Evolutionary conservation across 2,113 vertebrate species (phyloP).

Genomic region (Nettapus auritus): DNA sequence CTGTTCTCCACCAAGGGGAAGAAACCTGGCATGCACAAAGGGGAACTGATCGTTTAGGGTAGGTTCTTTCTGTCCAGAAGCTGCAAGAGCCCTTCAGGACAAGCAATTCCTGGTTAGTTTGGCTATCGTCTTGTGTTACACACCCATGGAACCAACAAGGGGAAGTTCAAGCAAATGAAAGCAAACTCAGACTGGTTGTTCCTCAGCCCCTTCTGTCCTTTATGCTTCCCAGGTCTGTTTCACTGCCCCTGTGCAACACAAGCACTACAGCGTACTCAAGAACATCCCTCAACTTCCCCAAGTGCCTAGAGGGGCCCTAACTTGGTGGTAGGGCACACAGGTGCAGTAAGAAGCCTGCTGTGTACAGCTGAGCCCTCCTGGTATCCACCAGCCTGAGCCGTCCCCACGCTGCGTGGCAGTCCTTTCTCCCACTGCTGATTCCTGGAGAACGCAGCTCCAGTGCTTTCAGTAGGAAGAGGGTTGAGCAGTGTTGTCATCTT

Average conservation of each 20-base stretch:
- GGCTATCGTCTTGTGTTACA: neutral
- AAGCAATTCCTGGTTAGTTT: neutral
- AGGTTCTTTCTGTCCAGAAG: neutral
- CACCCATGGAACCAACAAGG: neutral
- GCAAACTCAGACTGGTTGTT: neutral
- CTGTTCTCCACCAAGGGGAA: neutral
- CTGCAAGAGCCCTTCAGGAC: neutral
- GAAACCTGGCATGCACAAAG: neutral
- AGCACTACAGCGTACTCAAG: neutral
- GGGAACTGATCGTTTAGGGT: neutral
- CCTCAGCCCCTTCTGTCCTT: neutral
- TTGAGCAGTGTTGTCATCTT: neutral
- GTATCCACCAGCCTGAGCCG: neutral
- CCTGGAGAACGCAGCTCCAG: neutral
- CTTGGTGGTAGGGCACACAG: neutral
- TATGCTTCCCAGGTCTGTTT: neutral
- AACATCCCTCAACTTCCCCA: fast-evolving
- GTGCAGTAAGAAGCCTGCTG: neutral
- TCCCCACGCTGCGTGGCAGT: neutral
- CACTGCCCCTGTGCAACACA: neutral
- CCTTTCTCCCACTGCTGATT: neutral
- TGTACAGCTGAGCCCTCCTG: neutral
- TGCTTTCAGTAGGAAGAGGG: neutral
- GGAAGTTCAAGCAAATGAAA: neutral
- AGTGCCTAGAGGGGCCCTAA: neutral